Evolutionary conservation across 2,113 vertebrate species (phyloP).

Genomic region (Taurulus bubalis): DNA sequence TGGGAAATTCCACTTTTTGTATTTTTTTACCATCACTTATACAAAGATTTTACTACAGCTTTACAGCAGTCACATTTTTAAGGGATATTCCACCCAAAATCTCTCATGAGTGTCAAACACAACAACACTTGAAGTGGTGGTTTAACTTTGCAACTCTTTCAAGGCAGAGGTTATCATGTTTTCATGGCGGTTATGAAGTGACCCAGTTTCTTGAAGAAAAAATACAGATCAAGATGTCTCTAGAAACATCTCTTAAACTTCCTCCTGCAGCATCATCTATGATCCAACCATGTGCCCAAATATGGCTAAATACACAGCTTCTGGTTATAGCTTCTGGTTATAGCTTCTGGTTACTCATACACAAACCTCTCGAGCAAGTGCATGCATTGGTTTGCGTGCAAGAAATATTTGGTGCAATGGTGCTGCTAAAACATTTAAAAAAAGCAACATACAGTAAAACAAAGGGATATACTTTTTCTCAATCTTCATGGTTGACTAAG

Average conservation of each 20-base stretch:
- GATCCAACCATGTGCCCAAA: neutral
- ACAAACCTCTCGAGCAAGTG: neutral
- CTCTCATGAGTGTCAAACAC: neutral
- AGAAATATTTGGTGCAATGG: neutral
- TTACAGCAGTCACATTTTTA: neutral
- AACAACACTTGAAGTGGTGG: neutral
- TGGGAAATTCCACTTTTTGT: neutral
- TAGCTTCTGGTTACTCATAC: neutral
- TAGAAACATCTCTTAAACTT: neutral
- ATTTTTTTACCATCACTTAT: neutral
- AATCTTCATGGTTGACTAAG: neutral
- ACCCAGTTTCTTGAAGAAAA: constrained; percentile 3
- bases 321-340: neutral
- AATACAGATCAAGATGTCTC: neutral
- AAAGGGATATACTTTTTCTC: constrained; percentile 6
- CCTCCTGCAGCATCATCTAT: neutral
- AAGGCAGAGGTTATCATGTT: neutral
- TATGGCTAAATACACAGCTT: neutral
- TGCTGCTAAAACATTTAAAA: neutral
- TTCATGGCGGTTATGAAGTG: neutral
- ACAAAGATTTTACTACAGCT: neutral
- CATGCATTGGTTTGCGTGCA: neutral
- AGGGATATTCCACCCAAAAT: constrained; percentile 17
- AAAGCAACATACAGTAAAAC: neutral
- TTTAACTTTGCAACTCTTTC: constrained; percentile 1